Base-by-base conservation (phyloP, 30 jellyfish, hydroid and myxozoan species). In the Clytia hemisphaerica region DNA sequence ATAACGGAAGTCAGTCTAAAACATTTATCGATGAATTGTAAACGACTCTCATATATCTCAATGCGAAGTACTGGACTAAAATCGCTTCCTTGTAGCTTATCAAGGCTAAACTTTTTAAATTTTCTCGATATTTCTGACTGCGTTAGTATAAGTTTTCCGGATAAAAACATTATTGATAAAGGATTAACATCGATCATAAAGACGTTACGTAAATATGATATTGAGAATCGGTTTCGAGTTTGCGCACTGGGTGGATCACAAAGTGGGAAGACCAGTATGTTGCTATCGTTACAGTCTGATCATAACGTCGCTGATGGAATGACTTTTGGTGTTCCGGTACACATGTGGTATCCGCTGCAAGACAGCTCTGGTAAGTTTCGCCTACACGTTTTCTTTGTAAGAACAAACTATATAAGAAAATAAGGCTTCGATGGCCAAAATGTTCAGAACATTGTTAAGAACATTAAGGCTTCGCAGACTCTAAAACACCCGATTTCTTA, bases 271-370 rank as follows among this genome's bases (percentile, higher is more conserved):
- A 62, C 97, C 4, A 88, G 93, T 53, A 76, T 79, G 9, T 42
- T 88, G 40, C 69, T 72, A 75, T 72, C 97, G 1, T 61, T 88
- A 58, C 87, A 79, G 32, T 77, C 88, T 3, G 57, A 67, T 60
- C 67, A 83, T 14, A 79, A 73, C 35, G 93, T 79, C 4, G 93
- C 95, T 4, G 97, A 79, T 45, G 89, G 94, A 21, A 93, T 73
- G 42, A 88, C 97, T 2, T 88, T 88, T 47, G 86, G 86, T 22
- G 71, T 81, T 12, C 94, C 97, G 24, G 94, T 88, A 14, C 76
- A 79, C 36, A 80, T 75, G 25, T 88, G 97, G 97, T 79, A 61
- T 53, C 97, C 97, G 12, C 80, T 67, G 25, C 58, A 55, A 22
- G 94, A 80, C 50, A 77, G 87, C 61, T n/a, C n/a, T n/a, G n/a